Base-by-base conservation (phyloP, 2,888 invertebrate genomes). In the Danaus chrysippus region DNA sequence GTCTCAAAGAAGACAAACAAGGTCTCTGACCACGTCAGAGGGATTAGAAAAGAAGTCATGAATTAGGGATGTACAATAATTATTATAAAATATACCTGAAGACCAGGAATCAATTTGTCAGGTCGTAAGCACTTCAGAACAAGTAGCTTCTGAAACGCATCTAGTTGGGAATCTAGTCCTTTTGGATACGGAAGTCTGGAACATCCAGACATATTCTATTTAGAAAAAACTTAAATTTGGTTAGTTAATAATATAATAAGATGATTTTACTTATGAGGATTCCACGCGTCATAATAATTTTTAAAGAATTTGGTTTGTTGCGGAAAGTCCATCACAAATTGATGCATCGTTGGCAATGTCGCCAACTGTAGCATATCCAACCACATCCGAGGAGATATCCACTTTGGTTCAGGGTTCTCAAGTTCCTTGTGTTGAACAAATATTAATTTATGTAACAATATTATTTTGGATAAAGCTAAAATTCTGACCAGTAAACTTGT, bases 361-460 rank as follows among this genome's bases (percentile, higher is more conserved):
- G 93, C 92, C 60, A 97, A n/a, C n/a, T n/a, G n/a, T n/a, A n/a
- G n/a, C n/a, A n/a, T n/a, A n/a, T n/a, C n/a, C n/a, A n/a, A 89
- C 98, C 98, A 98, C 73, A 95, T 93, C 63, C 94, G 93, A 0
- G 89, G 84, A 0, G 96, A 95, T 23, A 98, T 91, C 98, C 98
- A 98, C 19, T 93, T 92, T 0, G 94, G 91, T 6, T 94, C 94
- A 0, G 97, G 97, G 84, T 97, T 98, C 70, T 84, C 80, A 69
- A 77, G 52, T 61, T 91, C 91, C 93, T 10, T 19, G 10, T 44
- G 44, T 57, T 10, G 3, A 17, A 17, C 11, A 46, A 1, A 12
- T 10, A 6, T n/a, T 17, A 12, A 34, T 42, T 12, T 23, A 23
- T 23, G 23, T 23, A 23, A 23, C 23, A 23, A 23, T 23, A 23